phyloP scores from a whole-genome alignment of 2,113 vertebrate species.

The Atractosteus spatula region DNA sequence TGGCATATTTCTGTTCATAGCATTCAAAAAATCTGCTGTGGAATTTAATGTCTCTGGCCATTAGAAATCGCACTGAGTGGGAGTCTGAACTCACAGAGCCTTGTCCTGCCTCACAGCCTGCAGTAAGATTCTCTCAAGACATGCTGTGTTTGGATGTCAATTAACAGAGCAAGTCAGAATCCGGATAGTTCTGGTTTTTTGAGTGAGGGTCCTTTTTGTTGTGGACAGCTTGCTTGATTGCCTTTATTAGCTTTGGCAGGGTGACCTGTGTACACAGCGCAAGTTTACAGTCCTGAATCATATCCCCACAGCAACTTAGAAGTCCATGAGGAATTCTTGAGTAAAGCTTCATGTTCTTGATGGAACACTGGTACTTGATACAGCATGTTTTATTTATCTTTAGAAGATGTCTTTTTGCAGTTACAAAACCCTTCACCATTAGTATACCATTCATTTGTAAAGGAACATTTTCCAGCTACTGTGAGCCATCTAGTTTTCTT shows the following conservation, averaged over 20 bases:
- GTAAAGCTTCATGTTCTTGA: conserved; percentile 9
- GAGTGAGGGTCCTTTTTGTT: conserved; percentile 9
- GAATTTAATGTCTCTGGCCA: neutral
- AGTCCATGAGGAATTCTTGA: conserved; percentile 45
- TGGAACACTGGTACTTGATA: neutral
- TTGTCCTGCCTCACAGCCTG: neutral
- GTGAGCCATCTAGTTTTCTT: too few relatives aligned
- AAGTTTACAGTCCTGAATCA: conserved; percentile 23
- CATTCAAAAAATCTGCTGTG: too few relatives aligned
- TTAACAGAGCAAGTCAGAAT: neutral
- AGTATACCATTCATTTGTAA: too few relatives aligned
- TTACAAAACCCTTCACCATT: too few relatives aligned
- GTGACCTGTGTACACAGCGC: conserved; percentile 25
- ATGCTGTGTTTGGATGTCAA: neutral
- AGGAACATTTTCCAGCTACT: too few relatives aligned
- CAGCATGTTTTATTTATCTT: neutral
- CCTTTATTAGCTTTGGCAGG: conserved; percentile 27
- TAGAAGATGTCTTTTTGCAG: neutral
- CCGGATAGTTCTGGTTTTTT: conserved; percentile 4
- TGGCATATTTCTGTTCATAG: too few relatives aligned
- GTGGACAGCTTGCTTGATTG: conserved; percentile 15
- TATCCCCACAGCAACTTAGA: conserved; percentile 34
- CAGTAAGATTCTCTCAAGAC: neutral
- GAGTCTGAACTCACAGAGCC: neutral
- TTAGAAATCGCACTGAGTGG: neutral